Percentiles rank a stretch among this genome's conserved stretches.
These are phyloP conservation scores for Eriosoma lanigerum DNA, from an alignment of 1,140 invertebrate genomes.

Conservation along the genomic window DNA sequence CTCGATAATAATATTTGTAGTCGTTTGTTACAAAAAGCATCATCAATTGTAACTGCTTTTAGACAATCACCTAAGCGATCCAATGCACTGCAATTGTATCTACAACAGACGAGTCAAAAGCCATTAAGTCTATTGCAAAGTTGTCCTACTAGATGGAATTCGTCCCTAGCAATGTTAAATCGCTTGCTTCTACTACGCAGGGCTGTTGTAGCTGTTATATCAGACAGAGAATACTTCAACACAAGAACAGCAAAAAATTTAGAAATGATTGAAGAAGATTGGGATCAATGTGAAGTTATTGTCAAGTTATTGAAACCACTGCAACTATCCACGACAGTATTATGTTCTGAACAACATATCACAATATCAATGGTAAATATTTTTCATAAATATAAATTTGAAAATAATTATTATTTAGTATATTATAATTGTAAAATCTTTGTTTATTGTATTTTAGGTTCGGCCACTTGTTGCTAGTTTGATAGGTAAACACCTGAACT, in stretches of 20 bases:
- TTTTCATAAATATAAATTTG: not conserved
- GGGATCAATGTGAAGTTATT: not conserved
- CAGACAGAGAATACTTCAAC: not conserved
- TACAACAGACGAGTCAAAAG: not conserved
- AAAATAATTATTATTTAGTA: not conserved
- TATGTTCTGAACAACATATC: not conserved
- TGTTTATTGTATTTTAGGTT: not conserved
- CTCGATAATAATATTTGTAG: not conserved
- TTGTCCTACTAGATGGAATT: not conserved
- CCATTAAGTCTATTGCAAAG: not conserved
- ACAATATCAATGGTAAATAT: conserved; percentile 12
- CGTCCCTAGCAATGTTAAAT: not conserved
- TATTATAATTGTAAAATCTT: not conserved
- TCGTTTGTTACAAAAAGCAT: not conserved
- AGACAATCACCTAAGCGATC: not conserved
- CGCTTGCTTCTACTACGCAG: not conserved
- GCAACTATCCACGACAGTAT: not conserved
- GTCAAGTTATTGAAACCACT: conserved; percentile 8
- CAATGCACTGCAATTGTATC: not conserved
- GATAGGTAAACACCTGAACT: not conserved
- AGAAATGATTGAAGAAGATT: not conserved
- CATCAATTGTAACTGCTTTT: not conserved
- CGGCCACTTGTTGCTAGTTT: not conserved
- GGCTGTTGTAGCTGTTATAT: not conserved
- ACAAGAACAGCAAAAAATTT: not conserved